Conservation (phyloP, 2,888 invertebrate genomes). For the Asteroscopus sphinx region DNA sequence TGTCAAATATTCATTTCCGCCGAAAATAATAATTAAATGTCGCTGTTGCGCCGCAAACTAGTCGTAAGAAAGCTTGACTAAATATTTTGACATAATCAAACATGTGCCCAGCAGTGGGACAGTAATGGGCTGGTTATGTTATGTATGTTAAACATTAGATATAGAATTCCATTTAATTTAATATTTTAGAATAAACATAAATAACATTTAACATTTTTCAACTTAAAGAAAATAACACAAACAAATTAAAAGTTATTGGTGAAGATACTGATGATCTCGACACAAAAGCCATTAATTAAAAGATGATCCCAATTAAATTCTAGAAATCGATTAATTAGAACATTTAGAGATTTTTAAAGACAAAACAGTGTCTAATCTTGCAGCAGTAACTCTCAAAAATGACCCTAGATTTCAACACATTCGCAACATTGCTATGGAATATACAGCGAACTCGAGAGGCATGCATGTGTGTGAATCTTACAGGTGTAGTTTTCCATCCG, state of each 20-base stretch:
- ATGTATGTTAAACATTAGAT: too few species aligned
- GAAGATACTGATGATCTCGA: slow-evolving; percentile 2
- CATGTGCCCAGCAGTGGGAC: too few species aligned
- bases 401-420: slow-evolving; percentile 42
- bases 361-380: slow-evolving; percentile 33
- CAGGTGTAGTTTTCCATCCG: slow-evolving; percentile 41
- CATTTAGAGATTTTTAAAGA: slow-evolving; percentile 40
- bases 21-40: slow-evolving; percentile 13
- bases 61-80: slow-evolving; percentile 4
- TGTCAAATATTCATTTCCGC: slow-evolving; percentile 30
- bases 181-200: too few species aligned
- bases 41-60: slow-evolving; percentile 7
- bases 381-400: slow-evolving; percentile 37
- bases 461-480: slow-evolving; percentile 44
- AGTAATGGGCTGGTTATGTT: too few species aligned
- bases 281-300: slow-evolving; percentile 14
- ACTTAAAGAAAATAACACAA: slow-evolving; percentile 4
- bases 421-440: slow-evolving; percentile 36
- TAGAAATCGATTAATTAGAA: slow-evolving; percentile 27
- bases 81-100: slow-evolving; percentile 29
- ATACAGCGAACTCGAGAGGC: slow-evolving; percentile 21
- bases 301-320: slow-evolving; percentile 20
- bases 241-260: slow-evolving; percentile 16
- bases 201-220: neutral
- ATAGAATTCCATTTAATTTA: too few species aligned